phyloP scores from a whole-genome alignment of 53 echinoderm and acorn worm species.

The Antedon mediterranea region DNA sequence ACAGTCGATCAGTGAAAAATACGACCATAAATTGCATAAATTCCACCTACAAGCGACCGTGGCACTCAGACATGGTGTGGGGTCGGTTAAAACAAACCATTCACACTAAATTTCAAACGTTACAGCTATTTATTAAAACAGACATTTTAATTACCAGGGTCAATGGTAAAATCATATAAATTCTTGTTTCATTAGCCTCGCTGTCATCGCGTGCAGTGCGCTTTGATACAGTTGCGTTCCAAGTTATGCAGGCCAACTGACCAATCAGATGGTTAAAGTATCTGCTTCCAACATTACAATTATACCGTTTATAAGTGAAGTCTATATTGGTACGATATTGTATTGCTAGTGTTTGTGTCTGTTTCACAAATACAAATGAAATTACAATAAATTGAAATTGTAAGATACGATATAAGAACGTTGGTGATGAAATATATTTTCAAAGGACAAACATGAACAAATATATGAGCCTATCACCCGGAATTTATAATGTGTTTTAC shows the following conservation, averaged over 20 bases:
- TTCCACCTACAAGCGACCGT: background rate
- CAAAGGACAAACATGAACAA: too few relatives aligned
- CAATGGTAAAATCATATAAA: slow-evolving; percentile 1
- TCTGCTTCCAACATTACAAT: too few relatives aligned
- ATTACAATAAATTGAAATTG: too few relatives aligned
- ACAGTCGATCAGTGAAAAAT: background rate
- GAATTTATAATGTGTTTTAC: too few relatives aligned
- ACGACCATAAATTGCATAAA: background rate
- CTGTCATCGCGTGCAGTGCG: background rate
- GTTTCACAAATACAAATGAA: too few relatives aligned
- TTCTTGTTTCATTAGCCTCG: background rate
- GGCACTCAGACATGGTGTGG: background rate
- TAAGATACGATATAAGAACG: too few relatives aligned
- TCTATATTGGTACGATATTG: too few relatives aligned
- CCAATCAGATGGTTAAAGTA: background rate
- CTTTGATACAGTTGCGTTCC: background rate
- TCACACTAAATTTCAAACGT: background rate
- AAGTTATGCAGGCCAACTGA: background rate
- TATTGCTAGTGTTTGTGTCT: too few relatives aligned
- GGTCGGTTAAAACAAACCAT: background rate
- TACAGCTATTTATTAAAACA: background rate
- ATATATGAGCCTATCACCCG: too few relatives aligned
- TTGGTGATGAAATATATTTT: too few relatives aligned
- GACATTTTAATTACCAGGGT: background rate
- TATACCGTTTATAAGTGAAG: too few relatives aligned